Percentiles rank a stretch among this genome's conserved stretches.
Evolutionary conservation across 2,888 invertebrate species (phyloP).

Genomic region (Hedychridium roseum): DNA sequence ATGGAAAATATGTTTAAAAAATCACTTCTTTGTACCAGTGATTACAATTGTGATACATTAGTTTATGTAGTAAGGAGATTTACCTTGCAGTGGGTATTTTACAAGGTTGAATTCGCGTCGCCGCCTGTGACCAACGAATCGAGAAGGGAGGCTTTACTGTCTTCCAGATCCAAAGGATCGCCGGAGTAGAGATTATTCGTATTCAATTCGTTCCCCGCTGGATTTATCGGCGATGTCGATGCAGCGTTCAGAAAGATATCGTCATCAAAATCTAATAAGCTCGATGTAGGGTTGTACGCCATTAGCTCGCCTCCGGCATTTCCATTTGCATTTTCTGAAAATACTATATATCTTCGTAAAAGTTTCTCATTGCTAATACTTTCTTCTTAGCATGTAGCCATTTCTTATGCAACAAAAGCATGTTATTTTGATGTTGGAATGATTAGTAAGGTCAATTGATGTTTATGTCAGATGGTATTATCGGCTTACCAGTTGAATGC

Average conservation of each 20-base stretch:
- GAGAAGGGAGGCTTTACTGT: slow-evolving; percentile 48
- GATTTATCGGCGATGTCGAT: slow-evolving; percentile 34
- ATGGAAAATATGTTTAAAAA: not conserved
- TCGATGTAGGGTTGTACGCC: slow-evolving; percentile 52
- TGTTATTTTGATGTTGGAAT: not conserved
- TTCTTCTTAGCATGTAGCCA: no score
- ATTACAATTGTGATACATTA: not conserved
- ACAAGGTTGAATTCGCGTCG: slow-evolving; percentile 35
- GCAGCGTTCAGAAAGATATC: slow-evolving; percentile 50
- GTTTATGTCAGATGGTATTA: no score
- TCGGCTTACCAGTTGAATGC: slow-evolving; percentile 34
- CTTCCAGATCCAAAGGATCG: slow-evolving; percentile 45
- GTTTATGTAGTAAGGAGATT: slow-evolving; percentile 15
- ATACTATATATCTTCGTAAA: no score
- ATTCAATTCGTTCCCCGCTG: slow-evolving; percentile 19
- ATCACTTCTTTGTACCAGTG: not conserved
- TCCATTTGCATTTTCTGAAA: slow-evolving; percentile 29
- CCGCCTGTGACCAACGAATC: slow-evolving; percentile 35
- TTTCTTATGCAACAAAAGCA: not conserved
- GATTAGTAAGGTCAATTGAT: slow-evolving; percentile 7
- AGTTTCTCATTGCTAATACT: no score
- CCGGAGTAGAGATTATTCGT: slow-evolving; percentile 27
- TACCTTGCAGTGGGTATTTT: slow-evolving; percentile 29
- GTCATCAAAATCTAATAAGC: slow-evolving; percentile 52
- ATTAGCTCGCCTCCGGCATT: slow-evolving; percentile 54